phyloP scores from a whole-genome alignment of 2,888 invertebrate genomes.

The Drosophila glabriapex region DNA sequence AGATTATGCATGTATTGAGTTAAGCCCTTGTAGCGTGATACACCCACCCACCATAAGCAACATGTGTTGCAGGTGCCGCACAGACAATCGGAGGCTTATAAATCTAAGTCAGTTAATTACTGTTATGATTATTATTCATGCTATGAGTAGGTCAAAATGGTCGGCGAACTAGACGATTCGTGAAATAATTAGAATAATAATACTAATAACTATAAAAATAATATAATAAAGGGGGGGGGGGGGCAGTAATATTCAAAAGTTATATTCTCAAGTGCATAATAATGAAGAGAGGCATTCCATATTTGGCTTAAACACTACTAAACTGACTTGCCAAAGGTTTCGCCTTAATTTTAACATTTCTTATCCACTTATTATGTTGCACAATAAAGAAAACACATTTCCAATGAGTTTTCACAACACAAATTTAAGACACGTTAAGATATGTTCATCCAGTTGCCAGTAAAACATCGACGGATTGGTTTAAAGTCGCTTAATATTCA shows the following conservation, averaged over 20 bases:
- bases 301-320: neutral
- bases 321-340: neutral
- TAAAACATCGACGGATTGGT: neutral
- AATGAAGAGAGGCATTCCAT: neutral
- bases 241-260: neutral
- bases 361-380: neutral
- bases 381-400: neutral
- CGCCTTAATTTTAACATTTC: neutral
- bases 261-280: neutral
- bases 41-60: slow-evolving; percentile 1
- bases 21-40: slow-evolving; percentile 40
- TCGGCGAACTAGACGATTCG: neutral
- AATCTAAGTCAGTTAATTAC: slow-evolving; percentile 41
- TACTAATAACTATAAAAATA: neutral
- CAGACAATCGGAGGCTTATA: slow-evolving; percentile 7
- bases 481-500: neutral
- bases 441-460: neutral
- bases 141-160: slow-evolving; percentile 3
- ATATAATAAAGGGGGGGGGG: neutral
- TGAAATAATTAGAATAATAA: neutral
- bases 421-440: neutral
- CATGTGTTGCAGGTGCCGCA: slow-evolving; percentile 29
- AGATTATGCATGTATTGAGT: slow-evolving; percentile 23
- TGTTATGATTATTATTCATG: slow-evolving; percentile 16
- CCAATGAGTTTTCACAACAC: neutral